Conservation (phyloP, 2,113 vertebrate genomes). For the Myodes glareolus region DNA sequence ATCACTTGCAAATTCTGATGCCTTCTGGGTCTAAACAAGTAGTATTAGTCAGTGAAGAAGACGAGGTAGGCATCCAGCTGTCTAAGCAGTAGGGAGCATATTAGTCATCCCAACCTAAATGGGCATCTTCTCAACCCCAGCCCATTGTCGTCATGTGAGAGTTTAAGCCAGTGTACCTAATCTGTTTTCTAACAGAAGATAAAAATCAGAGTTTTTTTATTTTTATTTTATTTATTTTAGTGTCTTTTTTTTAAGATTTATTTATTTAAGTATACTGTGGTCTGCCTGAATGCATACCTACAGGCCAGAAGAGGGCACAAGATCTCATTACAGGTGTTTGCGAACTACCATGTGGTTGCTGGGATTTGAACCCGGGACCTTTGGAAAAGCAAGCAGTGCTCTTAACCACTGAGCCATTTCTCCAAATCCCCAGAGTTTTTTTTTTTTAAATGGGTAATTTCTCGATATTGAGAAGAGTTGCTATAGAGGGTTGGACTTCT, state of each 20-base stretch:
- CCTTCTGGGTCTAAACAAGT: background rate
- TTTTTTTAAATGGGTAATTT: conserved; percentile 14
- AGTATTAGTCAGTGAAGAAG: background rate
- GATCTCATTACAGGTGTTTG: too few species aligned
- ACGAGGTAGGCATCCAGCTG: background rate
- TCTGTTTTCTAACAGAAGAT: conserved; percentile 35
- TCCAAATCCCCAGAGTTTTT: background rate
- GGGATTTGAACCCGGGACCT: too few species aligned
- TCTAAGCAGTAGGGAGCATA: background rate
- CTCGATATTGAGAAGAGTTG: background rate
- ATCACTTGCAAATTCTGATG: background rate
- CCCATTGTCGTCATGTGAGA: background rate
- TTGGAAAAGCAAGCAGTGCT: too few species aligned
- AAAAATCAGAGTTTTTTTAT: conserved; percentile 28
- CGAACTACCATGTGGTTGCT: too few species aligned
- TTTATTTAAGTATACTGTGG: too few species aligned
- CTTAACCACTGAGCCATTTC: too few species aligned
- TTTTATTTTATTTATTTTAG: too few species aligned
- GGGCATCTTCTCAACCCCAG: background rate
- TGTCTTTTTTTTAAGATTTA: too few species aligned
- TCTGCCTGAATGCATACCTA: too few species aligned
- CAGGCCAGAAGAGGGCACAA: too few species aligned
- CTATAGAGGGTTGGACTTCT: background rate
- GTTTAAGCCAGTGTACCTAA: background rate
- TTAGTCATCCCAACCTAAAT: background rate